Evolutionary conservation across 1,140 invertebrate species (phyloP).

Genomic region (Drosophila funebris): DNA sequence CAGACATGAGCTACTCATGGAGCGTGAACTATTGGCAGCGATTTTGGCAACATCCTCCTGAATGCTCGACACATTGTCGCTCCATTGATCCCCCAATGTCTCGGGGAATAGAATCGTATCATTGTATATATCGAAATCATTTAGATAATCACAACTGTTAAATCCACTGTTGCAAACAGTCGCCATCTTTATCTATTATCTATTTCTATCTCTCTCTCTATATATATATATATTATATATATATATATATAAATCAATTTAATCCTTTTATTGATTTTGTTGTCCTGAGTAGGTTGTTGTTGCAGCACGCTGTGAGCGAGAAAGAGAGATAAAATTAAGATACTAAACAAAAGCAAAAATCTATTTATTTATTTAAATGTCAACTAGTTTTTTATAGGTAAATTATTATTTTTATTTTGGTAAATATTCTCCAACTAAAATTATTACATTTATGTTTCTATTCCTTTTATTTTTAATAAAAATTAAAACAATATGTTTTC

Average conservation of each 20-base stretch:
- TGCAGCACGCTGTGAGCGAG: constrained; percentile 51
- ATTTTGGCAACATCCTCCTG: constrained; percentile 36
- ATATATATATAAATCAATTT: too few relatives aligned
- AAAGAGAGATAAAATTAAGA: background rate
- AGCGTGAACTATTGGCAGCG: background rate
- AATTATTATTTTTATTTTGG: too few relatives aligned
- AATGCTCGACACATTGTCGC: constrained; percentile 23
- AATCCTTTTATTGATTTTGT: background rate
- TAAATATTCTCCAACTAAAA: too few relatives aligned
- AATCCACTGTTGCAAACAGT: background rate
- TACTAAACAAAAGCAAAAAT: too few relatives aligned
- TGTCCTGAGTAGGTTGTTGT: constrained; percentile 1
- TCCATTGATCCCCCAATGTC: background rate
- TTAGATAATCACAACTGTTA: background rate
- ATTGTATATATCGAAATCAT: background rate
- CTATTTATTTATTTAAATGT: too few relatives aligned
- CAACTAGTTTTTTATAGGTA: too few relatives aligned
- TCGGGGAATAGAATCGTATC: background rate
- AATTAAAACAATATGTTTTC: too few relatives aligned
- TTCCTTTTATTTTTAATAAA: too few relatives aligned
- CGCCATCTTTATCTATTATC: constrained; percentile 10
- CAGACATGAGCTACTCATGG: background rate
- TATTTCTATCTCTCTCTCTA: background rate
- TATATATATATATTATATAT: too few relatives aligned
- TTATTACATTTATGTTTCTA: too few relatives aligned